Base-by-base conservation (phyloP, 2,113 vertebrate species). In the Gopherus flavomarginatus region DNA sequence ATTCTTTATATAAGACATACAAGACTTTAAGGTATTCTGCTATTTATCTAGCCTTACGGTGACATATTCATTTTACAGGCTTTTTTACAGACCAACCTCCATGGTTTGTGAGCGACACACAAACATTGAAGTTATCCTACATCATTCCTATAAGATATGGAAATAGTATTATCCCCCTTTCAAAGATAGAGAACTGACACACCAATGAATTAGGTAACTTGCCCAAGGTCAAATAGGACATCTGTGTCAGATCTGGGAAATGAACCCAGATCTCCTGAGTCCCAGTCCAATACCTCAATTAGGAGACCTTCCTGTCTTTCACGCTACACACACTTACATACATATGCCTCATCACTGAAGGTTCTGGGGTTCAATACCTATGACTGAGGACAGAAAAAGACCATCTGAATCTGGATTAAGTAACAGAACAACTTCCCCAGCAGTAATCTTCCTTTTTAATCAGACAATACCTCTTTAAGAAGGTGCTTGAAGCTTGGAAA, bases 61-160 rank as follows among this genome's bases (percentile, higher is more conserved):
- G 95, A 96, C n/a, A 97, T 97, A 92, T 96, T 97, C 95, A 93
- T 87, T 96, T 89, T 94, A 96, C 80, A 96, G 96, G 93, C 88
- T 77, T 78, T 47, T 47, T 11, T 47, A 47, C 6, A 44, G 38
- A 26, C 26, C 12, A 6, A 29, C 27, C 13, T 44, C 75, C 26
- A 78, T 26, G 27, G 24, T 16, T 14, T 78, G 26, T 78, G 44
- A 47, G 75, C 12, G 27, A 11, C 6, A 78, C 21, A 93, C 42
- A 92, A 91, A 93, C 88, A 89, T 31, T 86, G 50, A 57, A 78
- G 92, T 85, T 26, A 59, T 87, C 81, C 88, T 21, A 3, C 52
- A 91, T 24, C 38, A 78, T 53, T 56, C 79, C 65, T 38, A 5
- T 59, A n/a, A 62, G n/a, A 24, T 54, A 27, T 24, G 53, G 14